Conservation (phyloP, 1,140 invertebrate species). For the Rhynchophorus ferrugineus region DNA sequence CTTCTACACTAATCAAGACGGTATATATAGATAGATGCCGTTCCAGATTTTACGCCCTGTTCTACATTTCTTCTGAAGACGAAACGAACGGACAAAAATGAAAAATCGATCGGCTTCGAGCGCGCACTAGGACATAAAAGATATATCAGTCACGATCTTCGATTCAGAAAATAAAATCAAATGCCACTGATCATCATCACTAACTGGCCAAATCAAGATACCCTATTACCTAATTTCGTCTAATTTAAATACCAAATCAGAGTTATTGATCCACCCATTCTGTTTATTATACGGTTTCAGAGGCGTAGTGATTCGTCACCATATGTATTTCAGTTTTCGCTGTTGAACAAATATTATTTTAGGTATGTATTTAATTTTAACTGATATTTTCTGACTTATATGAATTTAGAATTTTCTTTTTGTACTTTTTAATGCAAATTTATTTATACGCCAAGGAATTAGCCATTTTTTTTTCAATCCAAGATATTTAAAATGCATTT, state of each 20-base stretch:
- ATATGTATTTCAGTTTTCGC: background rate
- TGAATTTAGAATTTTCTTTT: no score
- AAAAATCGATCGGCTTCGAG: no score
- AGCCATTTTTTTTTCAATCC: no score
- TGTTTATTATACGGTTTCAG: background rate
- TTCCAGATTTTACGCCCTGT: background rate
- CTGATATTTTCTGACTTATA: no score
- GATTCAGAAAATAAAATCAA: no score
- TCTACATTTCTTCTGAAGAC: background rate
- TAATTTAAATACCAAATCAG: conserved; percentile 8
- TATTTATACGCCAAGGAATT: no score
- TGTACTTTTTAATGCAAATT: no score
- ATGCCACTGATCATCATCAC: conserved; percentile 1
- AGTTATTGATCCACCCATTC: background rate
- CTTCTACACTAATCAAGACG: no score
- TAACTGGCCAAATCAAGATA: conserved; percentile 2
- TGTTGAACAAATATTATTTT: background rate
- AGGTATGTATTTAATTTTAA: background rate
- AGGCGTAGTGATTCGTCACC: background rate
- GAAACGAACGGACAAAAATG: background rate
- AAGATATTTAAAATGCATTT: no score
- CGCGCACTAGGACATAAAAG: no score
- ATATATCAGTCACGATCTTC: conserved; percentile 5
- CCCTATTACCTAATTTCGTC: conserved; percentile 1
- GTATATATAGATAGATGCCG: no score